These are phyloP conservation scores for Autographa pulchrina DNA, from an alignment of 2,888 invertebrate species.

Conservation along the genomic window DNA sequence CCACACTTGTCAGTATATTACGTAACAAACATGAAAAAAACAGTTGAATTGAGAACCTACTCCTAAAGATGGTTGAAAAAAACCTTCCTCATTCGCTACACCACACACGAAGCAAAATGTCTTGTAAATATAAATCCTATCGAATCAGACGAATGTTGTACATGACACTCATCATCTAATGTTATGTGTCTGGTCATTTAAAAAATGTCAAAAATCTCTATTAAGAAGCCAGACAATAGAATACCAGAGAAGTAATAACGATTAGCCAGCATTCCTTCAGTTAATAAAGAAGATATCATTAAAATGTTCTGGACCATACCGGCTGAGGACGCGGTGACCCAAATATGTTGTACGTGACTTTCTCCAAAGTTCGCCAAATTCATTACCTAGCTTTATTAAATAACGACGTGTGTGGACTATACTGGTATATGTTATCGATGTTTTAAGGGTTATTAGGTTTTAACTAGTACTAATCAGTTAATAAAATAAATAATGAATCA, in stretches of 20 bases:
- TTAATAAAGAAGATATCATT: slow-evolving; percentile 8
- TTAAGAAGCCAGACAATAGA: background rate
- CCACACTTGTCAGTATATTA: too few relatives aligned
- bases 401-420: background rate
- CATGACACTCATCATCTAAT: too few relatives aligned
- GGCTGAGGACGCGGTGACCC: slow-evolving; percentile 1
- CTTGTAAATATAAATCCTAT: too few relatives aligned
- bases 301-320: slow-evolving; percentile 3
- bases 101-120: too few relatives aligned
- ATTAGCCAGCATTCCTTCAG: background rate
- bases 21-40: too few relatives aligned
- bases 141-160: too few relatives aligned
- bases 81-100: too few relatives aligned
- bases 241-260: background rate
- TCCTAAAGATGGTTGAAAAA: too few relatives aligned
- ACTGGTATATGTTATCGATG: too few relatives aligned
- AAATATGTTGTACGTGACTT: slow-evolving; percentile 10
- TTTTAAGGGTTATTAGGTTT: too few relatives aligned
- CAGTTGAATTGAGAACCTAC: too few relatives aligned
- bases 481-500: too few relatives aligned
- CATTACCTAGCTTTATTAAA: slow-evolving; percentile 6
- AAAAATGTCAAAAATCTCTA: background rate
- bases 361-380: background rate
- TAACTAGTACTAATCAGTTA: background rate
- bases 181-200: background rate